Percentiles rank a stretch among this genome's conserved stretches.
These are phyloP conservation scores for Rousettus madagascariensis DNA, from an alignment of 2,797 vertebrate species.

Conservation along the genomic window DNA sequence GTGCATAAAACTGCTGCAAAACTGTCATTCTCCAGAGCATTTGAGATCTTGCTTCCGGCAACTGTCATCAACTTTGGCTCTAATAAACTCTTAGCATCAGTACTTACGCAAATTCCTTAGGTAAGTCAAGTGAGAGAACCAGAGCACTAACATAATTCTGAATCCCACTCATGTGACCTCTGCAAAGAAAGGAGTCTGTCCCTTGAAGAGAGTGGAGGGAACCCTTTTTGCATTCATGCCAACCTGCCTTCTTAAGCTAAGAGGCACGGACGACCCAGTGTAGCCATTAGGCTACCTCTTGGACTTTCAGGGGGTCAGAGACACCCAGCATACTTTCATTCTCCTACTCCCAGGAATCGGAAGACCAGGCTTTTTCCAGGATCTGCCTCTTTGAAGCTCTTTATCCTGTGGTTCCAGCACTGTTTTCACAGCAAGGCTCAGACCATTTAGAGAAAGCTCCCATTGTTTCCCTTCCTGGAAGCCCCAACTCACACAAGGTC, in stretches of 20 bases:
- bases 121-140: neutral
- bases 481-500: neutral
- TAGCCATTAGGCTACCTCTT: neutral
- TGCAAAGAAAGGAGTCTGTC: neutral
- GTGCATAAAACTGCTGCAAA: neutral
- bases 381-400: neutral
- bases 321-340: neutral
- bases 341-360: neutral
- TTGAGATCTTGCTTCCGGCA: neutral
- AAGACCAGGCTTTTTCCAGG: neutral
- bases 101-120: no score
- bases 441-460: neutral
- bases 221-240: neutral
- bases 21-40: neutral
- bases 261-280: neutral
- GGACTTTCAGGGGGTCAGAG: neutral
- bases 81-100: neutral
- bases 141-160: neutral
- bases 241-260: neutral
- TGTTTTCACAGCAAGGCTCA: neutral
- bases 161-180: neutral
- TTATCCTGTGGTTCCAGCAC: neutral
- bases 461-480: neutral
- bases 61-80: neutral
- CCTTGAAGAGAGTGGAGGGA: neutral